Percentiles rank a stretch among this genome's conserved stretches.
Evolutionary conservation across 1,140 invertebrate species (phyloP).

Genomic region (Mycetomoellerius zeteki): DNA sequence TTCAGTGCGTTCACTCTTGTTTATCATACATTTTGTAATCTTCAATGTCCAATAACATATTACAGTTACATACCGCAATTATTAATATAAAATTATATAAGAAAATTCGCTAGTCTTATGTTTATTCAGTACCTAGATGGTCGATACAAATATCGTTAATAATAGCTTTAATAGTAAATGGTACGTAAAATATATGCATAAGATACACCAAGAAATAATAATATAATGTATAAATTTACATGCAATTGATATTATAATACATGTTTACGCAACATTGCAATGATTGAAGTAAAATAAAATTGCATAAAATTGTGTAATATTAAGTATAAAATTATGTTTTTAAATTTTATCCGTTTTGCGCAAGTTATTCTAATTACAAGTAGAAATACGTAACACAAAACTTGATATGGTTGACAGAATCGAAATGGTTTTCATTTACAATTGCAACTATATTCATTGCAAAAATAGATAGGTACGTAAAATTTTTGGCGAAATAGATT

Average conservation of each 20-base stretch:
- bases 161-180: constrained; percentile 15
- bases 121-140: background rate
- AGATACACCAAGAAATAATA: background rate
- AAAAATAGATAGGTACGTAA: constrained; percentile 6
- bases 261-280: background rate
- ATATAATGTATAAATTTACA: background rate
- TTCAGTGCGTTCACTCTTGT: background rate
- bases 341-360: background rate
- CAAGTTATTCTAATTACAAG: background rate
- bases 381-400: constrained; percentile 2
- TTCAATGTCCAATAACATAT: background rate
- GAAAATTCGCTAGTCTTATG: background rate
- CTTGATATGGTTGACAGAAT: constrained; percentile 13
- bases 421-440: constrained; percentile 18
- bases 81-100: background rate
- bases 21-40: background rate
- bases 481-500: background rate
- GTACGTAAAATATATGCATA: background rate
- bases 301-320: no score
- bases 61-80: background rate
- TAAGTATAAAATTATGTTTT: background rate
- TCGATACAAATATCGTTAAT: background rate
- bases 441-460: constrained; percentile 1
- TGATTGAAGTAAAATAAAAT: background rate
- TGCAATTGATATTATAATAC: background rate